Base-by-base conservation (phyloP, 2,797 vertebrate genomes). In the Lutjanus campechanus region DNA sequence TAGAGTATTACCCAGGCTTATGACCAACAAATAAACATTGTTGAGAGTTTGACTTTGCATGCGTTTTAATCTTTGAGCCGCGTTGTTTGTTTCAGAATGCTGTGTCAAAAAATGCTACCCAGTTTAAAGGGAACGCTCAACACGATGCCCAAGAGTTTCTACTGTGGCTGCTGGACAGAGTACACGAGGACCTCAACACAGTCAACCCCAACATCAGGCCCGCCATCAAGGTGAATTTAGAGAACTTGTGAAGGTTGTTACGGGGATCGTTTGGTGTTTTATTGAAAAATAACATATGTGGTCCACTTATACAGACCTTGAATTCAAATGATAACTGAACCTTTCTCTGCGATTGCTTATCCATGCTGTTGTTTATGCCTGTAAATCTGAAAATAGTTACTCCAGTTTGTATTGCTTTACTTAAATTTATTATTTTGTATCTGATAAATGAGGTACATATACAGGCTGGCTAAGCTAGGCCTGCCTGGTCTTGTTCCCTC, bases 81-180 rank as follows among this genome's bases (percentile, higher is more conserved):
- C 41, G 19, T 15, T 59, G 7, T 86, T 61, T 86, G n/a, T 90
- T 75, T 2, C 93, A 99, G 98, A 98, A 96, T 73, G 96, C 96
- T 0, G 98, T 99, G 81, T 97, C 98, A 16, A 98, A 96, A 92
- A 99, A 97, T 0, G 98, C 98, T 16, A 94, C 97, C 66, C 98
- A 99, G 86, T 99, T 98, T 87, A 96, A 97, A 2, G 98, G 98
- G 44, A 98, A 97, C 0, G 95, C 98, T 43, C 98, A 99, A 91
- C 98, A 99, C 0, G 98, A 99, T 1, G 98, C 98, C 0, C 98
- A 99, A 88, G 98, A 99, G 94, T 99, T 99, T 87, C 95, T 99
- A 56, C 96, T 99, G n/a, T 99, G 98, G 98, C 96, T 99, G 29
- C 93, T 99, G 74, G 98, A 99, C 93, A 92, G 98, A 85, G 98